Conservation (phyloP, 2,888 invertebrate species). For the Lasioglossum malachurum region DNA sequence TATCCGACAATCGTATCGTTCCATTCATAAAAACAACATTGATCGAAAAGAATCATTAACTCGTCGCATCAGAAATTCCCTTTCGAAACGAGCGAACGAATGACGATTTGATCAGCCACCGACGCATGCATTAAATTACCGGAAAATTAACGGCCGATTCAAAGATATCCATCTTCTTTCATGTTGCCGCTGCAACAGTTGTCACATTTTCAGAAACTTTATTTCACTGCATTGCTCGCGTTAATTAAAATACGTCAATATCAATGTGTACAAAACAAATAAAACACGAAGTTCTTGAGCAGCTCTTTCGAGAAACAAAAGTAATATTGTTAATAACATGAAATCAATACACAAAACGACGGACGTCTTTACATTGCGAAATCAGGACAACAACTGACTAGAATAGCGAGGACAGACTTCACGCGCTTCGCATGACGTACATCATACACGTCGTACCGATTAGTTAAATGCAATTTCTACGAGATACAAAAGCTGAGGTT, state of each 20-base stretch:
- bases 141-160: neutral
- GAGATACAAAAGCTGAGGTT: neutral
- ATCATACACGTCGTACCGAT: too few relatives aligned
- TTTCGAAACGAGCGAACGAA: neutral
- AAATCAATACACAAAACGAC: neutral
- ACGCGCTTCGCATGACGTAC: neutral
- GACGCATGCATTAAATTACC: neutral
- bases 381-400: neutral
- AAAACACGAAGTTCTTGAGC: neutral
- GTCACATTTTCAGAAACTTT: neutral
- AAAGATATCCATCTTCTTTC: neutral
- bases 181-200: neutral
- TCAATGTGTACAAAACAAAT: too few relatives aligned
- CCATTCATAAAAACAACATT: neutral
- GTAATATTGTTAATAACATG: too few relatives aligned
- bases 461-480: neutral
- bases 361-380: neutral
- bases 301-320: neutral
- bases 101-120: neutral
- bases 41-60: conserved; percentile 2
- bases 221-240: neutral
- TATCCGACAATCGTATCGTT: neutral
- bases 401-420: neutral
- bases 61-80: neutral
- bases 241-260: neutral